Evolutionary conservation across 2,888 invertebrate species (phyloP), one percentile per base, ranked within the genome.

Genomic region (Diarsia brunnea): DNA sequence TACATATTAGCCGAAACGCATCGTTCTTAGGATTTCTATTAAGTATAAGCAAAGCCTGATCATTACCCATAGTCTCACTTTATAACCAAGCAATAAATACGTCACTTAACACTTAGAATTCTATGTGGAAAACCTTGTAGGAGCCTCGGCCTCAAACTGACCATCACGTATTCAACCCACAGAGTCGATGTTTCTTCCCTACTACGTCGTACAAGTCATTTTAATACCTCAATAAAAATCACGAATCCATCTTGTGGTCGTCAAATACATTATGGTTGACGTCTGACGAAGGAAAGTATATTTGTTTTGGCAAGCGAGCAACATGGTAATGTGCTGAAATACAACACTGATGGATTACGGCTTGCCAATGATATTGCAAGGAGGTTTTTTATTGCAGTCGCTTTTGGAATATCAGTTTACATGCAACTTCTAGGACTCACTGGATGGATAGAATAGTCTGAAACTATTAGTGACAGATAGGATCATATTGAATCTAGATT

Each of bases 261-360:
- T 78, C 82, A 81, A 81, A 74, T 81, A 82, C 85, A 81, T 85
- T 77, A 85, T 70, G 81, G 82, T 78, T 82, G 88, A 85, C 85
- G 84, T 82, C 79, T 87, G 89, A 86, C 81, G 87, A 80, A 84
- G 85, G 76, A 84, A 85, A 81, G 81, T 81, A 80, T 89, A 89
- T 92, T 90, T 89, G 89, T 90, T 90, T 92, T 91, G 91, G 91
- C 92, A 89, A 76, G 78, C 78, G 82, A 81, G 83, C 81, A 70
- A 69, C 78, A 77, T 71, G 89, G 87, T 90, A 92, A 91, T 93
- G 89, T 86, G 87, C 81, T 87, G 89, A 86, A 89, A 91, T 86
- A 49, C 72, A 78, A 92, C 82, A 89, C 89, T 82, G 88, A 87
- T 86, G 80, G 67, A 69, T 79, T 58, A 78, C 73, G 74, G 51